Base-by-base conservation (phyloP, 2,888 invertebrate genomes). In the Orthosia incerta region DNA sequence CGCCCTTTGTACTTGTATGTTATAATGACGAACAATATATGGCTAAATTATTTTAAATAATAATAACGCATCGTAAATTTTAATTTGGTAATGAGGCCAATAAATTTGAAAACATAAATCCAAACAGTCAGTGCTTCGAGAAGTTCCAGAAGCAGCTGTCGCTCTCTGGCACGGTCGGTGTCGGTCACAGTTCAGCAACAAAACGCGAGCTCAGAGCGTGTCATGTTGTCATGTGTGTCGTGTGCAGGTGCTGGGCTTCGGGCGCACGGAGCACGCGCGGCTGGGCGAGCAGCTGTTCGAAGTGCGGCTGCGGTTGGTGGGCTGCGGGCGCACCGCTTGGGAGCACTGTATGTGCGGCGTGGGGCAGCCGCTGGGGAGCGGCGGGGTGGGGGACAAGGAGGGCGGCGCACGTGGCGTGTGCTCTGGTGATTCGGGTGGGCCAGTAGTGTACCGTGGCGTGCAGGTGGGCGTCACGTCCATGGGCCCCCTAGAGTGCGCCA, bases 371-470 rank as follows among this genome's bases (percentile, higher is more conserved):
- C 1, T 46, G 61, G n/a, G 20, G 71, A 77, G 31, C 80, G 39
- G 39, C 9, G 39, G 39, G 9, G 39, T 39, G 39, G 39, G 39
- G 39, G 9, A 39, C 7, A 9, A 88, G 51, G 90, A 39, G 11
- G 66, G 66, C 0, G 59, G 83, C 66, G 73, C 85, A 45, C 87
- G 91, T 69, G 95, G 94, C 76, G 95, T 95, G 72, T 95, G 95
- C 91, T 87, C 94, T 48, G 95, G 95, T 0, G 95, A 95, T 91
- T 95, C 95, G 45, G 95, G 95, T 68, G 95, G 95, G 67, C 95
- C 95, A 69, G 74, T 80, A 71, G 75, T 85, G 80, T 81, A 76
- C 73, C 65, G 66, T 39, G 76, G 68, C 66, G 66, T 62, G 74
- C 86, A 92, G 91, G 88, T 94, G 80, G 94, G 90, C 62, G 91